Evolutionary conservation across 2,888 invertebrate species (phyloP), one percentile per base, ranked within the genome.

Genomic region (Andrena haemorrhoa): DNA sequence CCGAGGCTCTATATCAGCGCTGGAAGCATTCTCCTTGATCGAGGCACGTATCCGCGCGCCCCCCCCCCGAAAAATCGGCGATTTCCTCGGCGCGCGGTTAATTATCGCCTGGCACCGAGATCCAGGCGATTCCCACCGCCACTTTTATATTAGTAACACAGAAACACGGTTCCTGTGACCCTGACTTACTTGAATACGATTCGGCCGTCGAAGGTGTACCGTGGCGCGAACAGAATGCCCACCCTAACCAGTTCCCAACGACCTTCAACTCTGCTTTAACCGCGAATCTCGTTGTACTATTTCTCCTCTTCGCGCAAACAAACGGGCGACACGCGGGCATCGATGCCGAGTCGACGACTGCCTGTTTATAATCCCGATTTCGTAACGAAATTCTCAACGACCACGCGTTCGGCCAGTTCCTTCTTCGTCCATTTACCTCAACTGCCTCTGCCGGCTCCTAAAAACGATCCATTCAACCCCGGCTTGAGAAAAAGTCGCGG

Each of bases 131-230:
- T 51, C 58, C 73, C 47, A 66, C 70, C 66, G 73, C 69, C 73
- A 74, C 65, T 74, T 79, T 74, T 70, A 79, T 74, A 79, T 79
- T 60, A 60, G 60, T 74, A 82, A 29, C 79, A 79, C 81, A 82
- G 81, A 82, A 82, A 82, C 80, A 77, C 73, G 68, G 61, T 70
- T 82, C 53, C 16, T 23, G 35, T 61, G 82, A 78, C 87, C 87
- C 84, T 87, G 87, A 79, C 87, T 87, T 75, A 87, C 87, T 87
- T 87, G 85, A 72, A 85, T 79, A 80, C 82, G 78, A 79, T 85
- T 87, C 84, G 80, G 87, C 77, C 74, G 76, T 74, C 76, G 66
- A 79, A 73, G 56, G 86, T 79, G 74, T 72, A 73, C 26, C 41
- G 35, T 56, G 64, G 65, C 76, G 51, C 74, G 82, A 74, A 49